These are phyloP conservation scores for Eristalis pertinax DNA, from an alignment of 2,888 invertebrate species.

Conservation along the genomic window DNA sequence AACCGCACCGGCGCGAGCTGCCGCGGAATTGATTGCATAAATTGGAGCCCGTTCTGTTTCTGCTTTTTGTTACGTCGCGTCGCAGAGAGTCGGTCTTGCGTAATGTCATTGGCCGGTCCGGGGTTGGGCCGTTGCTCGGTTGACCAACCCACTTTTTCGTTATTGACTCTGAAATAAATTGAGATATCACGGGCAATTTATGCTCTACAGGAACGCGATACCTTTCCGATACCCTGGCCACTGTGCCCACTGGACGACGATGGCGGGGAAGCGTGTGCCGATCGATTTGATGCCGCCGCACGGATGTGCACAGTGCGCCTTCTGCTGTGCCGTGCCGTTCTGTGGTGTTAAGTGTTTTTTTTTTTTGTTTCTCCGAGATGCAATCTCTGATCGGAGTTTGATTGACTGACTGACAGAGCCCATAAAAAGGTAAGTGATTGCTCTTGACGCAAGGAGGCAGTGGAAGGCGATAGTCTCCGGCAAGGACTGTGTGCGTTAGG, in stretches of 20 bases:
- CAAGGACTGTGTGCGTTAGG: background rate
- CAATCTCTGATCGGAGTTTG: background rate
- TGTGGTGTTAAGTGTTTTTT: background rate
- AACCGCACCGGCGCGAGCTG: background rate
- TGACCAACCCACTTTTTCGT: constrained; percentile 52
- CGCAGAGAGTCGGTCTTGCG: background rate
- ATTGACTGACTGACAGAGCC: constrained; percentile 5
- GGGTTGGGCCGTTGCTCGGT: background rate
- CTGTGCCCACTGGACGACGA: background rate
- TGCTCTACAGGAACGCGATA: constrained; percentile 26
- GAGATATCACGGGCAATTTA: constrained; percentile 57
- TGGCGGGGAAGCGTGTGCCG: background rate
- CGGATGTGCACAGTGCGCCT: background rate
- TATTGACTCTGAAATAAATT: constrained; percentile 62
- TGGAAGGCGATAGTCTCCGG: background rate
- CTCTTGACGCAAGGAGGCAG: background rate
- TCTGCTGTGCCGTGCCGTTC: background rate
- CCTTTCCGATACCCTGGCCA: background rate
- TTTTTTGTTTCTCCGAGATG: background rate
- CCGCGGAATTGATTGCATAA: constrained; percentile 44
- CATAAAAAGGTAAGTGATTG: background rate
- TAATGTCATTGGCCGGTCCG: constrained; percentile 56
- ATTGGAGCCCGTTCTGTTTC: constrained; percentile 20
- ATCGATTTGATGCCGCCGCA: background rate
- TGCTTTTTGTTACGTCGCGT: constrained; percentile 3